Percentiles rank a stretch among this genome's conserved stretches.
phyloP scores from a whole-genome alignment of 2,797 vertebrate species.

The Eurystomus glaucurus region DNA sequence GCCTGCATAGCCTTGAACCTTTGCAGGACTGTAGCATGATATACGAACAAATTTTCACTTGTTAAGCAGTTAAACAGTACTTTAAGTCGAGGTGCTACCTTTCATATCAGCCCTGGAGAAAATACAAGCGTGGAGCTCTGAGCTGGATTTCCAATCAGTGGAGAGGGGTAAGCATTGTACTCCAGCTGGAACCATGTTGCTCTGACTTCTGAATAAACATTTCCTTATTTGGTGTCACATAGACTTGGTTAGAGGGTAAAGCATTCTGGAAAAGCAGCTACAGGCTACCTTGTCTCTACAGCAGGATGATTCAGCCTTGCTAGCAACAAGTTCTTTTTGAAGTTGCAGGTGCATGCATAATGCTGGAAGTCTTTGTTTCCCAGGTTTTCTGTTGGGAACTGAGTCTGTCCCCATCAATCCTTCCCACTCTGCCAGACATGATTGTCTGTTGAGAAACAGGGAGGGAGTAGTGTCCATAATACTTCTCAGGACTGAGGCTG shows the following conservation, averaged over 20 bases:
- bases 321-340: not conserved
- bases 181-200: not conserved
- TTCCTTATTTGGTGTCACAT: not conserved
- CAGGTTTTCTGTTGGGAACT: not conserved
- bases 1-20: not conserved
- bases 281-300: not conserved
- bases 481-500: not conserved
- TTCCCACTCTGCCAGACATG: not conserved
- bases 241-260: not conserved
- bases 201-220: not conserved
- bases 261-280: not conserved
- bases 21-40: not conserved
- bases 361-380: slow-evolving; percentile 35
- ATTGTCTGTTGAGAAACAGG: not conserved
- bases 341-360: not conserved
- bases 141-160: not conserved
- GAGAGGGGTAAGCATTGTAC: not conserved
- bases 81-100: not conserved
- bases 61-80: not conserved
- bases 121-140: not conserved
- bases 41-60: not conserved
- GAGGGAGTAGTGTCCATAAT: not conserved
- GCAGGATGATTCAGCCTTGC: not conserved
- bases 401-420: not conserved
- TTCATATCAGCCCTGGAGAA: not conserved